A percentile compares a stretch with the other conserved stretches of the same genome.
Evolutionary conservation across 1,140 invertebrate genomes (phyloP).

Genomic region (Bombus impatiens): DNA sequence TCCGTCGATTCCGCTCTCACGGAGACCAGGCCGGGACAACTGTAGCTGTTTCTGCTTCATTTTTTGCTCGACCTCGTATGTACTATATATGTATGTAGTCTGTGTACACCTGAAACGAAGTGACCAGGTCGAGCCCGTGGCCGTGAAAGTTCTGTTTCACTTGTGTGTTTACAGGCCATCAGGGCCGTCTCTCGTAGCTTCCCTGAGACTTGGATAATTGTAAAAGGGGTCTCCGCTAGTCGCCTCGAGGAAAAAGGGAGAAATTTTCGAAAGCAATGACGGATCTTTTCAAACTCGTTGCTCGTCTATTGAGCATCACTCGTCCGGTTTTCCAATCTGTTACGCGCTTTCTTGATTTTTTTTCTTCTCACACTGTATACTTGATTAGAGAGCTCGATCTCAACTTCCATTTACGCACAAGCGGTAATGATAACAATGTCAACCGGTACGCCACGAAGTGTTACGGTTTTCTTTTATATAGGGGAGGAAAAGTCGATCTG

Average conservation of each 20-base stretch:
- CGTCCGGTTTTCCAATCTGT: conserved; percentile 7
- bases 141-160: conserved; percentile 77
- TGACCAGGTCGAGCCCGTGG: conserved; percentile 75
- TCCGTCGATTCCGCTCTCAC: conserved; percentile 67
- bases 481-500: neutral
- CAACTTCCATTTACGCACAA: conserved; percentile 44
- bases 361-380: neutral
- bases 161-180: conserved; percentile 55
- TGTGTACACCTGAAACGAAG: conserved; percentile 40
- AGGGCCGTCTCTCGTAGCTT: conserved; percentile 36
- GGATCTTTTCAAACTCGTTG: conserved; percentile 23
- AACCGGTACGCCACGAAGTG: neutral
- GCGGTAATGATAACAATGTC: neutral
- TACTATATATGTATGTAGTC: neutral
- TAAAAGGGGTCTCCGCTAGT: conserved; percentile 6
- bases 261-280: conserved; percentile 68
- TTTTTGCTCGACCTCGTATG: conserved; percentile 64
- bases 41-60: conserved; percentile 40
- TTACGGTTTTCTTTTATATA: neutral
- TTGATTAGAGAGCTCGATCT: conserved; percentile 6
- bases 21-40: conserved; percentile 32
- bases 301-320: neutral
- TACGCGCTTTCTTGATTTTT: neutral
- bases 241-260: conserved; percentile 63
- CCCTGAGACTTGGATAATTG: neutral